Conservation (phyloP, 2,888 invertebrate genomes). For the Gari tellinella region DNA sequence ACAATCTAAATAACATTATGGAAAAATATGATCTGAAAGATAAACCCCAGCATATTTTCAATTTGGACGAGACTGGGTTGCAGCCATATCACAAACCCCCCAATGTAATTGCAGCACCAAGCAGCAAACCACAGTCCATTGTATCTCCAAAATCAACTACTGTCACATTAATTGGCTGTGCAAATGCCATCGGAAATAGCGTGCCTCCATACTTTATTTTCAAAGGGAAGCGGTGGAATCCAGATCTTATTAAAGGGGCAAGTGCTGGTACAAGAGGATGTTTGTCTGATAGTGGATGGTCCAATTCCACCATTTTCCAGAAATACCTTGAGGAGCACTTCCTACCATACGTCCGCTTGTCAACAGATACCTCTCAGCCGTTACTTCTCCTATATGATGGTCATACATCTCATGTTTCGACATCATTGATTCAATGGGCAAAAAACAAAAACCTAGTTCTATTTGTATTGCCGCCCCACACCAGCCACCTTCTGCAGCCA, state of each 20-base stretch:
- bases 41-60: too few relatives aligned
- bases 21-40: too few relatives aligned
- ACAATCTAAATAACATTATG: constrained; percentile 4
- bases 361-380: constrained; percentile 2
- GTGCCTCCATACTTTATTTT: constrained; percentile 47
- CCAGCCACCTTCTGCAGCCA: constrained; percentile 24
- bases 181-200: constrained; percentile 21
- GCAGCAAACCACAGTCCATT: constrained; percentile 2
- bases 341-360: constrained; percentile 16
- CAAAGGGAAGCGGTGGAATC: constrained; percentile 13
- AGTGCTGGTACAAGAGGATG: constrained; percentile 22
- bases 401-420: constrained; percentile 9
- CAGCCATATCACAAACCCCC: too few relatives aligned
- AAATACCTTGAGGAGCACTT: constrained; percentile 34
- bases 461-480: constrained; percentile 30
- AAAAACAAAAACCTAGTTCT: constrained; percentile 23
- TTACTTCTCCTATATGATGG: constrained; percentile 31
- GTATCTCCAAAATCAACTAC: constrained; percentile 22
- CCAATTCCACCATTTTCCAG: constrained; percentile 30
- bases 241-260: constrained; percentile 17
- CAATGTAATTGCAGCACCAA: constrained; percentile 15
- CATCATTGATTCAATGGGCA: constrained; percentile 24
- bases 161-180: constrained; percentile 21
- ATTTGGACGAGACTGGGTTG: constrained; percentile 43
- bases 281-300: constrained; percentile 36